A percentile compares a stretch with the other conserved stretches of the same genome.
Conservation (phyloP, 2,113 vertebrate genomes). For the Heterotilapia buettikoferi region DNA sequence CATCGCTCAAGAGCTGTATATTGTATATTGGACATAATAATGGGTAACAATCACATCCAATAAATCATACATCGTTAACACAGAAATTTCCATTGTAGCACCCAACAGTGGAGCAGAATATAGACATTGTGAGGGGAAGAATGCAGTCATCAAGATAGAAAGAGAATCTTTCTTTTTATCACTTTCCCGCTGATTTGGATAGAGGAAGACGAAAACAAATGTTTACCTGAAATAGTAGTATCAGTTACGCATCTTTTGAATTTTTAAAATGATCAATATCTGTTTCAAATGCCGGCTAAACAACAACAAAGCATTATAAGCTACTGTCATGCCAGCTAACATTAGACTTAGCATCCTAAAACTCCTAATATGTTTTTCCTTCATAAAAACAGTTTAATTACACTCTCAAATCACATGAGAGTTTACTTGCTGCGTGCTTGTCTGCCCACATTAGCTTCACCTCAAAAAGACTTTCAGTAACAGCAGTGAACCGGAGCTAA, state of each 20-base stretch:
- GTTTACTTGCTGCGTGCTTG: neutral
- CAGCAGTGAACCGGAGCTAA: neutral
- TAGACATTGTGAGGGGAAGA: neutral
- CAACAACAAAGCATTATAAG: neutral
- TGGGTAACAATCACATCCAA: neutral
- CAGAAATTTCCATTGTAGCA: neutral
- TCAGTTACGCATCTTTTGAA: neutral
- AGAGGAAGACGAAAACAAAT: neutral
- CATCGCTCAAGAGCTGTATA: neutral
- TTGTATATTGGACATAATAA: neutral
- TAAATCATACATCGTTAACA: neutral
- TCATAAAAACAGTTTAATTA: neutral
- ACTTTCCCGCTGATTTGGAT: neutral
- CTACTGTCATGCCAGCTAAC: neutral
- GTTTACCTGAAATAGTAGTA: neutral
- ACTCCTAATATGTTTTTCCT: neutral
- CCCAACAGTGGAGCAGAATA: neutral
- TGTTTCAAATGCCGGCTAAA: neutral
- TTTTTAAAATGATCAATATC: neutral
- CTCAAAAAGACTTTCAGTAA: neutral
- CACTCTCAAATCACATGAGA: neutral
- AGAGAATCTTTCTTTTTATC: neutral
- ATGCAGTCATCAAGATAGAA: accelerated
- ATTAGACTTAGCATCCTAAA: neutral
- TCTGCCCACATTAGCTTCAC: neutral